Evolutionary conservation across 2,888 invertebrate genomes (phyloP), one percentile per base, ranked within the genome.

Genomic region (Chloroclystis v-ata): DNA sequence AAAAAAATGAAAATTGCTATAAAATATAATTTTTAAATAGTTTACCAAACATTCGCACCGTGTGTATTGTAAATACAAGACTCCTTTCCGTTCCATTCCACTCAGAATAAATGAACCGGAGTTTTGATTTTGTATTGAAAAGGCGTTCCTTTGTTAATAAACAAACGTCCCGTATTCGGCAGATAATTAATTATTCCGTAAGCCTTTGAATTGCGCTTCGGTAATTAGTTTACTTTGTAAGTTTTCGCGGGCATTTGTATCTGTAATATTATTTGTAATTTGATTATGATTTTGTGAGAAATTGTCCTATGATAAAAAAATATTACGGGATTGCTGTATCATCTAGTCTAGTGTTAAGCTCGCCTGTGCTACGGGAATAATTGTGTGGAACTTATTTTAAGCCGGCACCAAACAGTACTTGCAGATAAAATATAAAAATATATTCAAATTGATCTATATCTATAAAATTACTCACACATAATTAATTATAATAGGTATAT

Each of bases 91-190:
- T 41, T 37, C 41, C 44, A 32, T 49, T 44, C 29, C 25, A 16
- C 43, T 40, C 40, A 40, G 24, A 42, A 37, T 49, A 44, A 47
- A 49, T 44, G 40, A 43, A 35, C 28, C 42, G 30, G 65, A 65
- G 61, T 69, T 76, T 69, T 65, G 69, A 69, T 72, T 70, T 70
- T 67, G 63, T 70, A 72, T 72, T 76, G 73, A 76, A 74, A 67
- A 66, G 69, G 62, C 63, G 63, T 63, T 44, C 53, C 56, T 55
- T 59, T 57, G 59, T 59, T 41, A 40, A 49, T 52, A 53, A 56
- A 56, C 53, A 57, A 57, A 46, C 39, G 45, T 32, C 37, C 35
- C 11, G 7, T 20, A 42, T 51, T 37, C 37, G 29, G 32, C n/a
- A 26, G 41, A 37, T 51, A 39, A 50, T 51, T 43, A 47, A 51